These are phyloP conservation scores for Phrynocephalus guinanensis DNA, from an alignment of 2,797 vertebrate species.

Conservation along the genomic window DNA sequence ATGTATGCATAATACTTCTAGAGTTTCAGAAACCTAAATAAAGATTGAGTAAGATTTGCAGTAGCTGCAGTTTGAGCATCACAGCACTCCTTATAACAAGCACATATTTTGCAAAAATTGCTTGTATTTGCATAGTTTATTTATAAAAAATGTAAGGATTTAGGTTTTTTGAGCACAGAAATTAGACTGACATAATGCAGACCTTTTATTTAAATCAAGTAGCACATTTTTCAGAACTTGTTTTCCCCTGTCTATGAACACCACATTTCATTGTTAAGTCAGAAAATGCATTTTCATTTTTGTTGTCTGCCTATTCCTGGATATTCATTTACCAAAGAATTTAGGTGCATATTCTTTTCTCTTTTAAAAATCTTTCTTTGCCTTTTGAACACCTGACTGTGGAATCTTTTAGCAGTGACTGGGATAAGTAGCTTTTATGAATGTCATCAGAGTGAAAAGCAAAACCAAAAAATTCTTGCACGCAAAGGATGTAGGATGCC, in stretches of 20 bases:
- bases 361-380: neutral
- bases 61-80: too few species aligned
- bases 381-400: neutral
- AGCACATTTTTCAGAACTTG: neutral
- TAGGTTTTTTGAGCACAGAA: neutral
- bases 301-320: neutral
- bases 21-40: too few species aligned
- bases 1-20: too few species aligned
- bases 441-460: neutral
- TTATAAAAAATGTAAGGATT: neutral
- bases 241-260: neutral
- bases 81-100: too few species aligned
- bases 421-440: neutral
- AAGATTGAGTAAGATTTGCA: too few species aligned
- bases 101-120: neutral
- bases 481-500: neutral
- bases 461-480: neutral
- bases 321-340: neutral
- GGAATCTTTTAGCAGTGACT: neutral
- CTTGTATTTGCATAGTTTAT: neutral
- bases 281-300: conserved; percentile 10
- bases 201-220: neutral
- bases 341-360: neutral
- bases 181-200: neutral
- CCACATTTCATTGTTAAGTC: conserved; percentile 1